Conservation (phyloP, 2,888 invertebrate species). For the Apamea crenata region DNA sequence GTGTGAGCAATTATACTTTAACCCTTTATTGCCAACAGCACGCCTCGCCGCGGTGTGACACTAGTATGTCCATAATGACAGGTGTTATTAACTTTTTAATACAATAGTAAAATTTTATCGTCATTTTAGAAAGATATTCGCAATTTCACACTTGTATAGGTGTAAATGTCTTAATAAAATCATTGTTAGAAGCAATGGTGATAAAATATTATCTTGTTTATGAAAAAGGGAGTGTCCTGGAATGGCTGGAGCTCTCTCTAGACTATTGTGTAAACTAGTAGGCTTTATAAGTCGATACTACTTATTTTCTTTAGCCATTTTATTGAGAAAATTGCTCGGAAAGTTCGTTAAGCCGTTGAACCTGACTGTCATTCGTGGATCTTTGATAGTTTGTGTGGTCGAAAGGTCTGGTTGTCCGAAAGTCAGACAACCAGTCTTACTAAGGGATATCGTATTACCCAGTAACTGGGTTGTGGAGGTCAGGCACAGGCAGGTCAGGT, state of each 20-base stretch:
- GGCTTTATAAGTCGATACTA: background rate
- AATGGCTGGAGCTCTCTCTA: conserved; percentile 6
- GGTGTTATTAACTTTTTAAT: conserved; percentile 44
- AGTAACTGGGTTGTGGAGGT: no score
- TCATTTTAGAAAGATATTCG: conserved; percentile 40
- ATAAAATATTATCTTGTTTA: conserved; percentile 20
- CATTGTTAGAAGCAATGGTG: conserved; percentile 20
- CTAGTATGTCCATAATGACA: conserved; percentile 32
- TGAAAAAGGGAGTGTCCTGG: conserved; percentile 11
- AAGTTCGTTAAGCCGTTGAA: no score
- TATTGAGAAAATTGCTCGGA: background rate
- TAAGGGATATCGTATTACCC: no score
- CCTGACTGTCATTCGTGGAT: no score
- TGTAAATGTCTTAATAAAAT: conserved; percentile 40
- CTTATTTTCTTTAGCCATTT: background rate
- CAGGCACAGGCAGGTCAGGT: no score
- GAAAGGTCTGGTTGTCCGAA: no score
- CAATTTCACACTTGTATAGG: conserved; percentile 35
- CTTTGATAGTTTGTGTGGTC: no score
- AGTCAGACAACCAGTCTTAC: no score
- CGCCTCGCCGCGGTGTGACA: conserved; percentile 39
- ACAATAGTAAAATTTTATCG: conserved; percentile 35
- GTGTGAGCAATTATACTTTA: conserved; percentile 52
- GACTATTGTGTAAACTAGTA: conserved; percentile 22
- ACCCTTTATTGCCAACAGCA: conserved; percentile 49